phyloP scores from a whole-genome alignment of 2,888 invertebrate genomes.

The Dascillus cervinus region DNA sequence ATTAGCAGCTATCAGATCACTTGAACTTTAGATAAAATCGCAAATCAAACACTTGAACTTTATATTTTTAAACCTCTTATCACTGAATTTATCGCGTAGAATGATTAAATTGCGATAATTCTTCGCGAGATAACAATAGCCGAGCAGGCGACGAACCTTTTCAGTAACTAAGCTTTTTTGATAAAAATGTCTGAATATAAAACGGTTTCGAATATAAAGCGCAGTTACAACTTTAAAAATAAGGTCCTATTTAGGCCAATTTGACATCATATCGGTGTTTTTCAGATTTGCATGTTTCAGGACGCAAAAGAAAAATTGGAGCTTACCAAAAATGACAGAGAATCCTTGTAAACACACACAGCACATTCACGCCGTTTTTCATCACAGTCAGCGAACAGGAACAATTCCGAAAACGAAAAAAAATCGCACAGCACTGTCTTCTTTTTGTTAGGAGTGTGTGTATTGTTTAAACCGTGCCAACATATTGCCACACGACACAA shows the following conservation, averaged over 20 bases:
- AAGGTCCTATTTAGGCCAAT: too few species aligned
- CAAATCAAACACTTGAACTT: slow-evolving; percentile 4
- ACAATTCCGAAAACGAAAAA: too few species aligned
- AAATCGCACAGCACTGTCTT: slow-evolving; percentile 12
- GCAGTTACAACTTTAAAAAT: too few species aligned
- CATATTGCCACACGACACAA: slow-evolving; percentile 31
- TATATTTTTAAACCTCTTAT: too few species aligned
- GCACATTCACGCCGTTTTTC: slow-evolving; percentile 13
- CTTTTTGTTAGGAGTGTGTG: too few species aligned
- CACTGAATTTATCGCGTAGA: too few species aligned
- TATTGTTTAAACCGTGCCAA: slow-evolving; percentile 19
- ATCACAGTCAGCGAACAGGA: slow-evolving; percentile 24
- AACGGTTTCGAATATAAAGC: too few species aligned
- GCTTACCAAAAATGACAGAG: slow-evolving; percentile 4
- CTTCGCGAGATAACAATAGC: slow-evolving; percentile 15
- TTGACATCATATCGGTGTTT: too few species aligned
- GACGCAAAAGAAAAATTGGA: slow-evolving; percentile 1
- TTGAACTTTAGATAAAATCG: slow-evolving; percentile 1
- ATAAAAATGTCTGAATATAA: too few species aligned
- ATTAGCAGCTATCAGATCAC: slow-evolving; percentile 1
- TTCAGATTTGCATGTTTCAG: not conserved
- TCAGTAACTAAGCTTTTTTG: too few species aligned
- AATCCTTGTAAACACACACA: slow-evolving; percentile 4
- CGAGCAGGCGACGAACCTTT: slow-evolving; percentile 13
- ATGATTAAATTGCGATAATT: too few species aligned